phyloP scores from a whole-genome alignment of 1,140 invertebrate species.

The Drosophila bifasciata region DNA sequence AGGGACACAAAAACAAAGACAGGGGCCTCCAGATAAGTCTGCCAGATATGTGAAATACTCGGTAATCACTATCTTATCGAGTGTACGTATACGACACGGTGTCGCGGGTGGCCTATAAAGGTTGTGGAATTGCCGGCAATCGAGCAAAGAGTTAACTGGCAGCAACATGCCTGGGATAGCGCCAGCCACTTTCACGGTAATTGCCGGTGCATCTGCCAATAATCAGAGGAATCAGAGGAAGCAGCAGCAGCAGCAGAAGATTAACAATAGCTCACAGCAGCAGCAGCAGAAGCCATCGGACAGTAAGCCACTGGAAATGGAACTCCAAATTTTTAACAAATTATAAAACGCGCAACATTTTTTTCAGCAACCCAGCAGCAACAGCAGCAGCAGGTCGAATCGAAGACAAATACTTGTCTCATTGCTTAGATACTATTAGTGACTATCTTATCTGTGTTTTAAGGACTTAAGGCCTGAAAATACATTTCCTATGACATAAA shows the following conservation, averaged over 20 bases:
- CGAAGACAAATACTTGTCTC: constrained; percentile 59
- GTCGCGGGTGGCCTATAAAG: constrained; percentile 57
- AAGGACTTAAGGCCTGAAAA: constrained; percentile 73
- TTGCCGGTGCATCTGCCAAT: constrained; percentile 45
- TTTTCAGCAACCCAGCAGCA: constrained; percentile 7
- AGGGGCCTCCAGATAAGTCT: constrained; percentile 22
- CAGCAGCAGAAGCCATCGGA: constrained; percentile 12
- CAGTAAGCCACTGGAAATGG: constrained; percentile 10
- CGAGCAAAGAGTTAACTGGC: constrained; percentile 46
- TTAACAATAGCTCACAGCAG: no score
- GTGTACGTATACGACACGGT: background rate
- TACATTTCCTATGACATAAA: constrained; percentile 77
- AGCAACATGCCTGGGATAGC: constrained; percentile 60
- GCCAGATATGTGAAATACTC: constrained; percentile 36
- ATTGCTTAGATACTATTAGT: constrained; percentile 59
- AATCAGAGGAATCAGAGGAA: constrained; percentile 23
- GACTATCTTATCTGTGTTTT: constrained; percentile 66
- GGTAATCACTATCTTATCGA: constrained; percentile 73
- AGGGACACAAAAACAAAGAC: constrained; percentile 22
- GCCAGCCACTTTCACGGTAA: constrained; percentile 55
- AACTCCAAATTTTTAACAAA: constrained; percentile 1
- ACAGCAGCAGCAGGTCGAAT: constrained; percentile 20
- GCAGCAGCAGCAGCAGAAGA: constrained; percentile 1
- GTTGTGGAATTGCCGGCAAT: constrained; percentile 37
- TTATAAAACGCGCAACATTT: constrained; percentile 15